These are phyloP conservation scores for Ooceraea biroi DNA, from an alignment of 1,140 invertebrate genomes.

Conservation along the genomic window DNA sequence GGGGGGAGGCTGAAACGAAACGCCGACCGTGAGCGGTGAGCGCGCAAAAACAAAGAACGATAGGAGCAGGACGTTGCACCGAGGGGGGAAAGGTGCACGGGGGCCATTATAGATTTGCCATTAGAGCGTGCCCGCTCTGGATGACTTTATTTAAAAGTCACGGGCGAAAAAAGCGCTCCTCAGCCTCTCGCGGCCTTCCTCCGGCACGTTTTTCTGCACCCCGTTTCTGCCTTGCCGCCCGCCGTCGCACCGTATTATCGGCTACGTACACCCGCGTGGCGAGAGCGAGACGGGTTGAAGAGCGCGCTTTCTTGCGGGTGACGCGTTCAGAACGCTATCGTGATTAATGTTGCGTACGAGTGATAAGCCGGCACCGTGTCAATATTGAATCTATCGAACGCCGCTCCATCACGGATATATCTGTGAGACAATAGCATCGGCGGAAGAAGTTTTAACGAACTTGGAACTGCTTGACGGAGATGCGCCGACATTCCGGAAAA, in stretches of 20 bases:
- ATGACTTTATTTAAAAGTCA: slow-evolving; percentile 75
- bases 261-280: slow-evolving; percentile 3
- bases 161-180: slow-evolving; percentile 35
- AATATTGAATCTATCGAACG: slow-evolving; percentile 68
- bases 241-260: slow-evolving; percentile 32
- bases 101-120: slow-evolving; percentile 78
- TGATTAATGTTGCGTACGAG: slow-evolving; percentile 65
- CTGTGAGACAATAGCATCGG: slow-evolving; percentile 53
- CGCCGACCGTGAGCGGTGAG: not conserved
- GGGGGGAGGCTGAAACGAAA: slow-evolving; percentile 22
- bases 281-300: slow-evolving; percentile 16
- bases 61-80: slow-evolving; percentile 33
- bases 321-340: slow-evolving; percentile 25
- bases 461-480: not conserved
- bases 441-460: slow-evolving; percentile 57
- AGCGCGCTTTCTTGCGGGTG: slow-evolving; percentile 54
- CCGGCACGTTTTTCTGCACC: slow-evolving; percentile 45
- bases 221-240: not conserved
- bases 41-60: slow-evolving; percentile 55
- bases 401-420: slow-evolving; percentile 55
- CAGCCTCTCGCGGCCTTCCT: not conserved
- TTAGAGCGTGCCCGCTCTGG: slow-evolving; percentile 64
- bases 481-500: not conserved
- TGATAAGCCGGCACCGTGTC: slow-evolving; percentile 67
- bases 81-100: slow-evolving; percentile 12